Base-by-base conservation (phyloP, 2,888 invertebrate species). In the Galerucella calmariensis region DNA sequence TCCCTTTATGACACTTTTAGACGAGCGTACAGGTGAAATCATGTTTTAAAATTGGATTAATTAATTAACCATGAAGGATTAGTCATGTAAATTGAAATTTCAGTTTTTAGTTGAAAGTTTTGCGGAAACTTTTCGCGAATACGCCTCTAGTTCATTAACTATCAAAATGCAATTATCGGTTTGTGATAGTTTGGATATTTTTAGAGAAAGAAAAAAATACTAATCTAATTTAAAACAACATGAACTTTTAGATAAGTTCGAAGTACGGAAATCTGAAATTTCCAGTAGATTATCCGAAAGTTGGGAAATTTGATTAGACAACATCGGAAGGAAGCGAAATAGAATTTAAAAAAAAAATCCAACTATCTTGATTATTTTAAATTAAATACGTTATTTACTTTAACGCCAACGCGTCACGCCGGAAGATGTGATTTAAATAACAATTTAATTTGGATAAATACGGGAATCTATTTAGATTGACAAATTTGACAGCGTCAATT, bases 91-190 rank as follows among this genome's bases (percentile, higher is more conserved):
- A 48, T 65, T 65, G 46, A 65, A 65, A 65, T 46, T 65, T 16
- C 6, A 62, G 44, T 62, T 62, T 62, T 62, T 62, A 62, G 62
- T n/a, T 20, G 59, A 27, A 59, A 59, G 48, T 48, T 59, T 59
- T 27, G 35, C 20, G 35, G n/a, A 61, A 62, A 62, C 35, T 62
- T 62, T 62, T 14, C 62, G 1, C 16, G 35, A 2, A 62, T 62
- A 8, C 62, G 41, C 62, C 35, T 35, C 20, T 24, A 46, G 44
- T 65, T 65, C 44, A 46, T 65, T 46, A 65, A 65, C 63, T 65
- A 65, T 65, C 46, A 65, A 44, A 65, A 65, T 65, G 63, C 63
- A 65, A 65, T 65, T 65, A 65, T 65, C 46, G 63, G 46, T 65
- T 46, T 46, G n/a, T 16, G 63, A 65, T 65, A 65, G 63, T 65